A percentile compares a stretch with the other conserved stretches of the same genome.
Evolutionary conservation across 2,113 vertebrate species (phyloP).

Genomic region (Callospermophilus lateralis): DNA sequence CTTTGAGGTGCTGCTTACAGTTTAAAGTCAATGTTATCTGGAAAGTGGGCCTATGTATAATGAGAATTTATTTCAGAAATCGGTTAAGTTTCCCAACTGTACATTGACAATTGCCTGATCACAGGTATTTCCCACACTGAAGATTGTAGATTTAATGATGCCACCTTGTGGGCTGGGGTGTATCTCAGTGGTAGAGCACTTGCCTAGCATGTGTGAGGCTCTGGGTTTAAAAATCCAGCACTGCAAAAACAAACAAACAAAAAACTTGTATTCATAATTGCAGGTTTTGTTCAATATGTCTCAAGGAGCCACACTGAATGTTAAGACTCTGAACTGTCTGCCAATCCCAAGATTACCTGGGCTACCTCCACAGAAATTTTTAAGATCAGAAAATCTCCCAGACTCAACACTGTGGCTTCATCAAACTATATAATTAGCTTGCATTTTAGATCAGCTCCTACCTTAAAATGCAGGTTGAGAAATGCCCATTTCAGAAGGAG

Average conservation of each 20-base stretch:
- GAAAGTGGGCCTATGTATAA: neutral
- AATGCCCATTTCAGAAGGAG: slow-evolving; percentile 29
- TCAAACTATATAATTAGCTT: neutral
- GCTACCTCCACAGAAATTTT: neutral
- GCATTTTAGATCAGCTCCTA: neutral
- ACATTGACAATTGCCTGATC: neutral
- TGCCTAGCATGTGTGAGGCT: no score
- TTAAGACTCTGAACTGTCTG: neutral
- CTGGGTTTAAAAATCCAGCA: no score
- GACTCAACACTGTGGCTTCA: neutral
- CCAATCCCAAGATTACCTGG: neutral
- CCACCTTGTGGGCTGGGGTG: neutral
- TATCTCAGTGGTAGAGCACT: no score
- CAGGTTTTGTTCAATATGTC: neutral
- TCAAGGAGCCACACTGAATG: neutral
- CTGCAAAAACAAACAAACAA: no score
- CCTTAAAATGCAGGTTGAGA: neutral
- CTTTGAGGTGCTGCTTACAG: neutral
- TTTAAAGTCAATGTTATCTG: neutral
- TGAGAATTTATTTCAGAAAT: neutral
- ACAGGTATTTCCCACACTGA: neutral
- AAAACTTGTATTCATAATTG: neutral
- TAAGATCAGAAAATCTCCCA: slow-evolving; percentile 15
- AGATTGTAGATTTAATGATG: neutral
- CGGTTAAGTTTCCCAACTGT: neutral